Evolutionary conservation across 2,797 vertebrate genomes (phyloP).

Genomic region (Furcifer pardalis): DNA sequence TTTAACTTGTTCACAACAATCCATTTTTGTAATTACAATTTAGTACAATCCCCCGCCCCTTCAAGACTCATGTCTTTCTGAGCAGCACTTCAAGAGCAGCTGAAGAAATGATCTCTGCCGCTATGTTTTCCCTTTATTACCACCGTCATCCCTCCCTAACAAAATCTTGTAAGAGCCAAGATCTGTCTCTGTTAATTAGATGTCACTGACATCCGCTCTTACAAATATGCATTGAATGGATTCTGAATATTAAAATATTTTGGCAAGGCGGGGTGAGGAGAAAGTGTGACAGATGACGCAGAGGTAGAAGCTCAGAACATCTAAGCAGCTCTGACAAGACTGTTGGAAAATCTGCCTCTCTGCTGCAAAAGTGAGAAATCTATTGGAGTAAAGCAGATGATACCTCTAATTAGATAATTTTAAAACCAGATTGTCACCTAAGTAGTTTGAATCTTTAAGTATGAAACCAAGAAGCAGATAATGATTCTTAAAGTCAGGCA

Average conservation of each 20-base stretch:
- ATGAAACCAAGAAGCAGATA: conserved; percentile 32
- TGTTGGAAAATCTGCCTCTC: neutral
- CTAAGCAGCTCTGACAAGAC: neutral
- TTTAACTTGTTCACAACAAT: neutral
- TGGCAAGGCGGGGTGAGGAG: neutral
- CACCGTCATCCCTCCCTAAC: neutral
- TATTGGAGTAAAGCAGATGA: neutral
- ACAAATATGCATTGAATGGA: neutral
- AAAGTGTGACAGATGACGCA: conserved; percentile 16
- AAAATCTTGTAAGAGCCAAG: conserved; percentile 4
- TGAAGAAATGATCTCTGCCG: conserved; percentile 11
- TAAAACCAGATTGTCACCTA: conserved; percentile 1
- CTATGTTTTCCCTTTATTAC: neutral
- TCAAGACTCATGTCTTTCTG: accelerated
- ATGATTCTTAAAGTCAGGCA: neutral
- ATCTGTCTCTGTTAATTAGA: conserved; percentile 2
- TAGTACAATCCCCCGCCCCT: neutral
- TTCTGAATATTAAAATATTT: neutral
- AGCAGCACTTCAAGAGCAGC: conserved; percentile 26
- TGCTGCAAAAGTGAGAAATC: neutral
- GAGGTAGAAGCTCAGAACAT: conserved; percentile 28
- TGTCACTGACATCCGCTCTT: neutral
- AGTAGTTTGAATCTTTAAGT: conserved; percentile 17
- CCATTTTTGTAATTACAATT: conserved; percentile 23
- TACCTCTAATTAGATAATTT: conserved; percentile 12